Conservation (phyloP, 2,113 vertebrate genomes). For the Mola mola region DNA sequence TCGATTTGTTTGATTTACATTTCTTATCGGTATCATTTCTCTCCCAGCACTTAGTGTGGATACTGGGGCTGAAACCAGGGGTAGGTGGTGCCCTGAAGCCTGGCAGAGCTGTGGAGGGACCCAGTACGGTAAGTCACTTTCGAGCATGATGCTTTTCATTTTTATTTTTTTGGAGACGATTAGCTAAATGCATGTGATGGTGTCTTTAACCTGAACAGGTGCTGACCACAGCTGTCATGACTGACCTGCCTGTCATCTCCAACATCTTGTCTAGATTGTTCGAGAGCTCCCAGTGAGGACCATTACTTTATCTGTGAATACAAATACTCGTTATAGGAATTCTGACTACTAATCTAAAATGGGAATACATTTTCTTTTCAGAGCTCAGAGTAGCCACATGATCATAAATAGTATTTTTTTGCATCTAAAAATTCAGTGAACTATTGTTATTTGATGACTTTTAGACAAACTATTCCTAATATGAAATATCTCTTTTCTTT, state of each 20-base stretch:
- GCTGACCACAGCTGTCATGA: conserved; percentile 98
- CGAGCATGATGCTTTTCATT: background rate
- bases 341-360: no score
- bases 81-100: conserved; percentile 95
- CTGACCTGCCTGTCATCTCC: conserved; percentile 96
- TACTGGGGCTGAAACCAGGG: conserved; percentile 94
- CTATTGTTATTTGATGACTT: no score
- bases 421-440: no score
- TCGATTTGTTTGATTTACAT: no score
- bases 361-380: no score
- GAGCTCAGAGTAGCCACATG: no score
- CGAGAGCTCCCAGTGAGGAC: conserved; percentile 97
- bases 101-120: conserved; percentile 95
- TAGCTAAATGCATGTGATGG: background rate
- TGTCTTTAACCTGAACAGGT: conserved; percentile 81
- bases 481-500: no score
- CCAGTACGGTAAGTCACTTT: conserved; percentile 92
- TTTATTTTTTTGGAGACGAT: background rate
- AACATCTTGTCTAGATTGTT: conserved; percentile 97
- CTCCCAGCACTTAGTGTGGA: conserved; percentile 97
- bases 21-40: background rate
- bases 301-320: background rate
- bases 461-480: no score
- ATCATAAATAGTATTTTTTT: no score
- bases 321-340: background rate